Base-by-base conservation (phyloP, 2,113 vertebrate species). In the Phalacrocorax brasilianus region DNA sequence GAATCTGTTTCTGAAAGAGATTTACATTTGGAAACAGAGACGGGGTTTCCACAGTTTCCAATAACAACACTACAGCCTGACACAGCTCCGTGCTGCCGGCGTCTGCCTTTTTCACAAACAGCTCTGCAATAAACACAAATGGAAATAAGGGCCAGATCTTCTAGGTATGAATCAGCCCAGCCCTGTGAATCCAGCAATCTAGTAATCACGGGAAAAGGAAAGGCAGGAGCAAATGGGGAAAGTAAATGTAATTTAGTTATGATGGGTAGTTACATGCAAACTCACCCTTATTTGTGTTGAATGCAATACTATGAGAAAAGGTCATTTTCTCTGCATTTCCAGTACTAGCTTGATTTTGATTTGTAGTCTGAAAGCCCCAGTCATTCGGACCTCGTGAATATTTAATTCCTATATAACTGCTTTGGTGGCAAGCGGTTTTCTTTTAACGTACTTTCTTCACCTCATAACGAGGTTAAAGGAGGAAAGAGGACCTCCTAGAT, bases 151-250 rank as follows among this genome's bases (percentile, higher is more conserved):
- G 56, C 16, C 35, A 40, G 77, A 44, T 21, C 45, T 19, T 14
- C 73, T 3, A 13, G 23, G n/a, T 6, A 5, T 2, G 17, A 32
- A 22, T 7, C 8, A 5, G 50, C 45, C 55, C 49, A 15, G 85
- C 56, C 61, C 65, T 0, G 0, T 0, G 26, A 24, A 27, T 6
- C 9, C 24, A 12, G 63, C 59, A 3, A 12, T 1, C 42, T 2
- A 1, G 18, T 0, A 33, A 44, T n/a, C 20, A 4, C 2, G 5
- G 66, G 28, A 7, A 40, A 30, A 30, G 38, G 26, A 10, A 55
- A 49, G 53, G 42, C 20, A 42, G 55, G 22, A 65, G 28, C 22
- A 78, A 59, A 38, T 0, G 32, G 65, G 50, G 17, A 56, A 23
- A 53, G 47, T 7, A 26, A 13, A 0, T 2, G 53, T 3, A 15